Conservation (phyloP, 2,113 vertebrate genomes). For the Papio anubis region DNA sequence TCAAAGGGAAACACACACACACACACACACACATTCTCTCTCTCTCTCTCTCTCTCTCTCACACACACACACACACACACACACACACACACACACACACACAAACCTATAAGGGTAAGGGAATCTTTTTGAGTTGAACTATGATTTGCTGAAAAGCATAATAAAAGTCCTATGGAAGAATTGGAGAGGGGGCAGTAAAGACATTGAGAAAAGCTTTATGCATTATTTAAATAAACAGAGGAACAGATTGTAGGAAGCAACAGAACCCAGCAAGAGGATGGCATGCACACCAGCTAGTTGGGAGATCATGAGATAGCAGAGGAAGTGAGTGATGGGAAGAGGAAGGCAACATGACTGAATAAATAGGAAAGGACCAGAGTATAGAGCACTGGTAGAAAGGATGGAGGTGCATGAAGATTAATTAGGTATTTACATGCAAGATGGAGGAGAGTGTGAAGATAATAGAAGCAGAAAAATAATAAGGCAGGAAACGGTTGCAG, state of each 20-base stretch:
- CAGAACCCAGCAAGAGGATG: background rate
- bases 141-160: background rate
- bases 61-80: background rate
- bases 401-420: constrained; percentile 20
- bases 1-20: background rate
- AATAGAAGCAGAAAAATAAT: constrained; percentile 20
- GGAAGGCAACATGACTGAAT: background rate
- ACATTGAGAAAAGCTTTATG: background rate
- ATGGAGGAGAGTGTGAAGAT: background rate
- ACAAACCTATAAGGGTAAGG: background rate
- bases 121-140: background rate
- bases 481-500: background rate
- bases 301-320: background rate
- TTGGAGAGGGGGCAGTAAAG: accelerated
- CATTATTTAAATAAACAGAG: background rate
- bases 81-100: background rate
- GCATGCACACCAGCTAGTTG: background rate
- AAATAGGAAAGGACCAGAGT: background rate
- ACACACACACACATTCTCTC: background rate
- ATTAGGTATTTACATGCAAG: constrained; percentile 35
- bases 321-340: background rate
- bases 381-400: background rate
- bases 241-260: background rate
- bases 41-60: no score
- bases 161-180: background rate